phyloP scores from a whole-genome alignment of 2,113 vertebrate species.

The Aphyosemion australe region DNA sequence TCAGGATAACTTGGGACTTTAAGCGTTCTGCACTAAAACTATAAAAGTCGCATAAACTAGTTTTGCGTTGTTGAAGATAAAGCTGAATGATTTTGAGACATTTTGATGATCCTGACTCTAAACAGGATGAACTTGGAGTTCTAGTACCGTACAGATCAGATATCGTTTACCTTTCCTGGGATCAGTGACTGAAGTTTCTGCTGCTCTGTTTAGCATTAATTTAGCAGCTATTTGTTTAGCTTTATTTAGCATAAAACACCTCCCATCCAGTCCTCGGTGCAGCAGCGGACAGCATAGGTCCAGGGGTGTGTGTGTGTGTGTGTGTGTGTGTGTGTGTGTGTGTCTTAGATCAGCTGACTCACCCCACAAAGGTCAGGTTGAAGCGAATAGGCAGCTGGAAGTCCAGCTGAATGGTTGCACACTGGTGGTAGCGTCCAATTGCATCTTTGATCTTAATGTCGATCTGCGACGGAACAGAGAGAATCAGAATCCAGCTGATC shows the following conservation, averaged over 20 bases:
- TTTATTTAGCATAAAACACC: conserved; percentile 13
- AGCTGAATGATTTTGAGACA: too few species aligned
- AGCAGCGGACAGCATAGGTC: conserved; percentile 14
- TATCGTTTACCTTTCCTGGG: not conserved
- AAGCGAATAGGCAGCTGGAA: conserved; percentile 94
- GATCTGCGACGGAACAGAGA: conserved; percentile 80
- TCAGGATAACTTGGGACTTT: too few species aligned
- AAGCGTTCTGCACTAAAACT: too few species aligned
- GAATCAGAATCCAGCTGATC: not conserved
- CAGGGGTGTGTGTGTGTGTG: conserved; percentile 19
- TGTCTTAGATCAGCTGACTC: conserved; percentile 67
- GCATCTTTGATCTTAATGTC: conserved; percentile 96
- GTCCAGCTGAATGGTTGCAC: conserved; percentile 95
- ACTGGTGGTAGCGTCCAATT: conserved; percentile 93
- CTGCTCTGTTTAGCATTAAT: not conserved
- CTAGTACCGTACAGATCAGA: not conserved
- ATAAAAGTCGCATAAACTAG: too few species aligned
- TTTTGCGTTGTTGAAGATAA: too few species aligned
- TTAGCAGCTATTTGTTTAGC: too few species aligned
- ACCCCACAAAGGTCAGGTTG: conserved; percentile 92
- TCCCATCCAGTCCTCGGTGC: conserved; percentile 21
- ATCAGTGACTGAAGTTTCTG: conserved; percentile 5
- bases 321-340: conserved; percentile 12
- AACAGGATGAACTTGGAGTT: not conserved
- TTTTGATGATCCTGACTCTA: too few species aligned